Evolutionary conservation across 2,888 invertebrate species (phyloP).

Genomic region (Tridacna crocea): DNA sequence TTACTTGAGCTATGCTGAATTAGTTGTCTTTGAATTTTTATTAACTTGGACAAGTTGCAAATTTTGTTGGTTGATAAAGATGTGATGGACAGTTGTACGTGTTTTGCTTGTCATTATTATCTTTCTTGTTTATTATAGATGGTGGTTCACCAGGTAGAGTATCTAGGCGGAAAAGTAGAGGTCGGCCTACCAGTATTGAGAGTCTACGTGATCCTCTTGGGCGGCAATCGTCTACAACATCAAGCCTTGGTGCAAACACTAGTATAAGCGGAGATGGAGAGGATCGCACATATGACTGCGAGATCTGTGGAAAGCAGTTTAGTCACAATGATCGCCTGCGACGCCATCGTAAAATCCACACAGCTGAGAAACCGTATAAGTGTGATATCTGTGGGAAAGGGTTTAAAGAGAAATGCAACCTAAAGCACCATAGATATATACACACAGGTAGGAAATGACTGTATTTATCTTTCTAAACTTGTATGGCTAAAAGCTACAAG

Average conservation of each 20-base stretch:
- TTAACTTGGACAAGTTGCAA: too few relatives aligned
- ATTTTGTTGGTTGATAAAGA: too few relatives aligned
- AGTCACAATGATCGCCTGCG: conserved; percentile 60
- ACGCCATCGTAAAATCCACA: conserved; percentile 63
- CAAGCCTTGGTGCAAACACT: conserved; percentile 57
- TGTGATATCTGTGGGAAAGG: conserved; percentile 65
- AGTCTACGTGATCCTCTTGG: conserved; percentile 58
- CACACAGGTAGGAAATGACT: conserved; percentile 48
- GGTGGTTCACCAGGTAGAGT: conserved; percentile 53
- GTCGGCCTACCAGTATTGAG: conserved; percentile 62
- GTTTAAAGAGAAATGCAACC: conserved; percentile 62
- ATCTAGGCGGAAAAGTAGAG: conserved; percentile 59
- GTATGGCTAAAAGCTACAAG: too few relatives aligned
- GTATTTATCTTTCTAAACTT: background rate
- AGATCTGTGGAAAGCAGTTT: conserved; percentile 63
- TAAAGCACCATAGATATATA: conserved; percentile 62
- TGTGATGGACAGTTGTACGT: too few relatives aligned
- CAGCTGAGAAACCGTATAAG: conserved; percentile 62
- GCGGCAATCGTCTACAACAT: conserved; percentile 56
- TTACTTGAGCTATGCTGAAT: too few relatives aligned
- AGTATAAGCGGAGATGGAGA: conserved; percentile 55
- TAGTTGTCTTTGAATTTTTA: too few relatives aligned
- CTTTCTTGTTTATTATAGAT: background rate
- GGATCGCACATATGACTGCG: conserved; percentile 61
- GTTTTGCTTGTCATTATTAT: too few relatives aligned